phyloP scores from a whole-genome alignment of 2,888 invertebrate species.

The Papilio gigon region DNA sequence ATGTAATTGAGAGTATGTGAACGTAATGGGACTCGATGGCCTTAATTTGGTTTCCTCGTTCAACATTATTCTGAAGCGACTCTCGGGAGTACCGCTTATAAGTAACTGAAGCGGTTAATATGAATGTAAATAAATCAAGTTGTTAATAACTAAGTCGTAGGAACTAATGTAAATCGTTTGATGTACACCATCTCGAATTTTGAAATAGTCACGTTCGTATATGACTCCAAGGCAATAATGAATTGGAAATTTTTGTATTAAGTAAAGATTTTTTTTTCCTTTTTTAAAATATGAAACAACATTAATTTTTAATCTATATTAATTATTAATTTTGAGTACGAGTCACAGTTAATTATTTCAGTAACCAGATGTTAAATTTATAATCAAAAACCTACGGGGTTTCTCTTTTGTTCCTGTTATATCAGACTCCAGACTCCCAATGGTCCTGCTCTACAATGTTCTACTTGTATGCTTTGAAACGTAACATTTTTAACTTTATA shows the following conservation, averaged over 20 bases:
- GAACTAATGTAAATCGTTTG: background rate
- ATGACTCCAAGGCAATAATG: no score
- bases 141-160: background rate
- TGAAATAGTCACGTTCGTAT: background rate
- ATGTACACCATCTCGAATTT: background rate
- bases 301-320: no score
- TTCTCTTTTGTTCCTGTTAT: background rate
- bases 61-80: constrained; percentile 1
- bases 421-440: background rate
- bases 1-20: background rate
- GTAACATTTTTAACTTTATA: background rate
- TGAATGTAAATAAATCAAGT: background rate
- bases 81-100: background rate
- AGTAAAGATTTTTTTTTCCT: no score
- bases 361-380: background rate
- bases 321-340: no score
- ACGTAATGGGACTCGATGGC: background rate
- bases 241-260: no score
- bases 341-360: background rate
- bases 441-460: constrained; percentile 24
- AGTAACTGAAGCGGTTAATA: background rate
- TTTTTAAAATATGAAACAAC: no score
- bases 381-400: background rate
- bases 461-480: background rate
- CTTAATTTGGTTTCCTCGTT: background rate